Evolutionary conservation across 2,797 vertebrate species (phyloP).

Genomic region (Eulemur coronatus): DNA sequence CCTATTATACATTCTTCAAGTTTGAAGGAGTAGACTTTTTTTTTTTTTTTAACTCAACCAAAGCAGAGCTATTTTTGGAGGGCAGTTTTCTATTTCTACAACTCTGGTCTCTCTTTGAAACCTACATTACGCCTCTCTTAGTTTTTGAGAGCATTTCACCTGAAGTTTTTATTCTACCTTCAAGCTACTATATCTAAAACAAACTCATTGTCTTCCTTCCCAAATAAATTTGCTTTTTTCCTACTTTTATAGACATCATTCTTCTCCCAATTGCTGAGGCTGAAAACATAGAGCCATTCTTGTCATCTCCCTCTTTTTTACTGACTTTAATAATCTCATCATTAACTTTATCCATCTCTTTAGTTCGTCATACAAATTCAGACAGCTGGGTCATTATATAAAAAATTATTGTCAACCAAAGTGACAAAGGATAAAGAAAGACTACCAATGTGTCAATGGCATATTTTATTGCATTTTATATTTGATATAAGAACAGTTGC

Average conservation of each 20-base stretch:
- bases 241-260: neutral
- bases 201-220: neutral
- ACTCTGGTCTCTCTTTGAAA: slow-evolving; percentile 18
- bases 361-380: neutral
- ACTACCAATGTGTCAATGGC: neutral
- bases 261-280: neutral
- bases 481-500: neutral
- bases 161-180: slow-evolving; percentile 22
- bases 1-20: neutral
- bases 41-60: neutral
- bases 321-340: neutral
- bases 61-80: slow-evolving; percentile 41
- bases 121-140: neutral
- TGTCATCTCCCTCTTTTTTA: neutral
- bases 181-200: neutral
- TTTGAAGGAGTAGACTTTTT: neutral
- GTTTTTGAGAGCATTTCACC: neutral
- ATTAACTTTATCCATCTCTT: neutral
- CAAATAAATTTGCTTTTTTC: neutral
- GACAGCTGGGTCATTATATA: neutral
- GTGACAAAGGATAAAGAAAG: neutral
- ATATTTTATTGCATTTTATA: neutral
- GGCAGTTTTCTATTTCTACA: slow-evolving; percentile 36
- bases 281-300: neutral
- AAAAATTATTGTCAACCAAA: neutral